These are phyloP conservation scores for Philantomba maxwellii DNA, from an alignment of 2,113 vertebrate species.

Conservation along the genomic window DNA sequence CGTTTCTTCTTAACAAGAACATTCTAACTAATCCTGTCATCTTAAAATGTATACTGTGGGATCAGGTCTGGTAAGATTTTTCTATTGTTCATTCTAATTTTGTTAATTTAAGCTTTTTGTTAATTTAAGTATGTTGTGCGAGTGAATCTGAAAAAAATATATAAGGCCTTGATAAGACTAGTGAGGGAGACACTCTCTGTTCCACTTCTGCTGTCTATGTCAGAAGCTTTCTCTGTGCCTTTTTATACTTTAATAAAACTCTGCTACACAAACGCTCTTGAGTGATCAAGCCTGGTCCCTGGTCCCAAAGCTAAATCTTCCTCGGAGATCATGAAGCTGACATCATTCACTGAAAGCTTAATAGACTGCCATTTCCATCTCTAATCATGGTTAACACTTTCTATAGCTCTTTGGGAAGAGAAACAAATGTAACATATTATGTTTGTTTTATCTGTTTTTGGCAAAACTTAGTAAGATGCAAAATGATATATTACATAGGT, in stretches of 20 bases:
- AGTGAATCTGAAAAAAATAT: neutral
- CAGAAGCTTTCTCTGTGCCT: neutral
- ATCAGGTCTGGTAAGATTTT: neutral
- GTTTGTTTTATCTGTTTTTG: neutral
- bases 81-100: neutral
- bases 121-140: neutral
- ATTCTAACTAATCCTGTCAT: neutral
- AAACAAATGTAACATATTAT: neutral
- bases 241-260: neutral
- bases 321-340: accelerated
- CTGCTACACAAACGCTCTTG: neutral
- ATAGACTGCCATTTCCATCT: neutral
- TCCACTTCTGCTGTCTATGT: neutral
- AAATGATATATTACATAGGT: neutral
- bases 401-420: neutral
- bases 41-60: neutral
- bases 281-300: neutral
- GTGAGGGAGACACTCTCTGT: neutral
- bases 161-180: neutral
- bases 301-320: neutral
- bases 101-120: neutral
- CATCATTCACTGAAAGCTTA: neutral
- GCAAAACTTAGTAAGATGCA: neutral
- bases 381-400: neutral
- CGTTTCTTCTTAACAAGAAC: neutral